phyloP scores from a whole-genome alignment of 2,113 vertebrate species.

The Athene noctua region DNA sequence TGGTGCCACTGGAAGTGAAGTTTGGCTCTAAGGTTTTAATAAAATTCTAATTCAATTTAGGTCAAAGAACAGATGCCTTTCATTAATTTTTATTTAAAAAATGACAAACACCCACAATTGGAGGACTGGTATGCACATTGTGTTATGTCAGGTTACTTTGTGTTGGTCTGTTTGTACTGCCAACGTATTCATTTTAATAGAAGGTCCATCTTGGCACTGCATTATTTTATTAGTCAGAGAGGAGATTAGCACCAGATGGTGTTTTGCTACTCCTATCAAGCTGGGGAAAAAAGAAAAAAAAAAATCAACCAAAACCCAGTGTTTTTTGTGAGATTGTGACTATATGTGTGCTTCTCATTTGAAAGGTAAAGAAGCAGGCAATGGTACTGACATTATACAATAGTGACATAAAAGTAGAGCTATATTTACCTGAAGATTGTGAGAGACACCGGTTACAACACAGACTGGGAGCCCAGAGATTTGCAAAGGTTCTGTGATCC shows the following conservation, averaged over 20 bases:
- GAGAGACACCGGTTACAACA: background rate
- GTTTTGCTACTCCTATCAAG: background rate
- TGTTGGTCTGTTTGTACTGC: background rate
- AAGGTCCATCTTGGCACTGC: background rate
- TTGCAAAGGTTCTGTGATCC: too few species aligned
- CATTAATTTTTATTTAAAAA: background rate
- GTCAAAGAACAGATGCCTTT: background rate
- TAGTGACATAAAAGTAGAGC: background rate
- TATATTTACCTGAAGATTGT: background rate
- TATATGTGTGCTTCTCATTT: background rate
- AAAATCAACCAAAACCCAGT: background rate
- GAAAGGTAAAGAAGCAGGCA: background rate
- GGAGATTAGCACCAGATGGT: background rate
- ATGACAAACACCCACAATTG: accelerated
- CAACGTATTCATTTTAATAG: background rate
- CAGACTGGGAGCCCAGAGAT: too few species aligned
- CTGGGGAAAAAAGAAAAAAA: background rate
- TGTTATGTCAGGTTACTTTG: background rate
- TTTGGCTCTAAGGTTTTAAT: background rate
- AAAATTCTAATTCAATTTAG: background rate
- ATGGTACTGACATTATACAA: background rate
- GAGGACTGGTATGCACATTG: background rate
- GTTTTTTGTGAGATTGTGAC: background rate
- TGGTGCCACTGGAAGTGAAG: background rate
- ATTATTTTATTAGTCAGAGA: background rate